These are phyloP conservation scores for Argopecten irradians DNA, from an alignment of 1,140 invertebrate genomes.

Conservation along the genomic window DNA sequence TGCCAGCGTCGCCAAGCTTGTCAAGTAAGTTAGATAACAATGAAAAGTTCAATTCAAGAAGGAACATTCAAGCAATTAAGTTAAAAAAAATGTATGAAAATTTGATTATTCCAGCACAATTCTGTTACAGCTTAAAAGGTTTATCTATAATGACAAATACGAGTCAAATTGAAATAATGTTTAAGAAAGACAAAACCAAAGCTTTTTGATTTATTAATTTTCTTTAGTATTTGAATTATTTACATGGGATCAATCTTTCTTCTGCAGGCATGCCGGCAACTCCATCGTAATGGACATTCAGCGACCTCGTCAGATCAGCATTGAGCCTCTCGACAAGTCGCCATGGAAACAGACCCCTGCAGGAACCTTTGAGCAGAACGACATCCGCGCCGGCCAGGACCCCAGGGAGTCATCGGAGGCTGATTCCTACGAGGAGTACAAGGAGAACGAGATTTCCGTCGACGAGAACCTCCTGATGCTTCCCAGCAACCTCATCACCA, in stretches of 20 bases:
- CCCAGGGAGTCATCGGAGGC: conserved; percentile 43
- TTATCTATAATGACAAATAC: too few species aligned
- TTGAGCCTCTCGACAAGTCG: conserved; percentile 54
- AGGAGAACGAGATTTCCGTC: conserved; percentile 58
- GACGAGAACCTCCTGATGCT: conserved; percentile 54
- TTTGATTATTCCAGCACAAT: too few species aligned
- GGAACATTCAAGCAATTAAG: too few species aligned
- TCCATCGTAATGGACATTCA: conserved; percentile 61
- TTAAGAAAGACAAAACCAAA: too few species aligned
- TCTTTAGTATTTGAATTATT: too few species aligned
- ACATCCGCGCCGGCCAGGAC: conserved; percentile 51
- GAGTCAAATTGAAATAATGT: too few species aligned
- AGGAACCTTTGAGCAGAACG: conserved; percentile 31
- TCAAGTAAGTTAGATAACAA: conserved; percentile 70
- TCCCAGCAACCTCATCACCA: conserved; percentile 57
- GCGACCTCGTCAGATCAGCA: conserved; percentile 45
- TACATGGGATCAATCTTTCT: conserved; percentile 36
- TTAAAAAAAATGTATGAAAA: too few species aligned
- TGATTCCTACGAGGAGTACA: conserved; percentile 52
- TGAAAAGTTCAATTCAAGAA: too few species aligned
- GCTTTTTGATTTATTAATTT: too few species aligned
- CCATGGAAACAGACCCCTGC: conserved; percentile 38
- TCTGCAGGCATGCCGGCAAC: conserved; percentile 58
- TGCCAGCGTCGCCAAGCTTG: conserved; percentile 73
- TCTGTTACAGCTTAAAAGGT: too few species aligned